Evolutionary conservation across 2,797 vertebrate species (phyloP).

Genomic region (Cephalopachus bancanus): DNA sequence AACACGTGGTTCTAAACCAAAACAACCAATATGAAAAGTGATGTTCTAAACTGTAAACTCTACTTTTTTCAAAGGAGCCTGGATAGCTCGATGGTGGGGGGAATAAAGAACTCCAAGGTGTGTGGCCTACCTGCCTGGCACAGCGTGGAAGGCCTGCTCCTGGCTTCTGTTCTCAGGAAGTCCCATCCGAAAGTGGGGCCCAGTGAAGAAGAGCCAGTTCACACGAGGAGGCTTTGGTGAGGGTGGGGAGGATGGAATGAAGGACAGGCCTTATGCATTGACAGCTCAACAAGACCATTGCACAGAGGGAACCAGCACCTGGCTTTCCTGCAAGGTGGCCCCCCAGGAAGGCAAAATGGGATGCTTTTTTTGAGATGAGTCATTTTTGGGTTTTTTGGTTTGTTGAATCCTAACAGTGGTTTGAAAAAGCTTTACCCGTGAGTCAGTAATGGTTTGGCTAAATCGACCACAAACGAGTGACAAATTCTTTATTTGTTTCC

Average conservation of each 20-base stretch:
- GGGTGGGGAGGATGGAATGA: background rate
- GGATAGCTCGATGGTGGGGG: background rate
- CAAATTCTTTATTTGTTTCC: conserved; percentile 54
- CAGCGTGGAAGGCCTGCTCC: background rate
- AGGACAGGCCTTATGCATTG: background rate
- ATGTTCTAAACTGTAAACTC: background rate
- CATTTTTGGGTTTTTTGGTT: background rate
- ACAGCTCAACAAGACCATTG: background rate
- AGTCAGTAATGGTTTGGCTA: conserved; percentile 38
- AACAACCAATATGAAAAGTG: background rate
- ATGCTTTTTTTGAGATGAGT: background rate
- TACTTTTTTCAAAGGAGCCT: background rate
- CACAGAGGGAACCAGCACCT: background rate
- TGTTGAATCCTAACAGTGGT: conserved; percentile 47
- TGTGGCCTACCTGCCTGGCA: background rate
- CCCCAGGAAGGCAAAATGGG: background rate
- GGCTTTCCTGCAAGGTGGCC: background rate
- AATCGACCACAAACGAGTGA: background rate
- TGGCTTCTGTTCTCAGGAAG: background rate
- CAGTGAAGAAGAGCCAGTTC: background rate
- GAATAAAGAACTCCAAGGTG: background rate
- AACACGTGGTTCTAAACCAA: background rate
- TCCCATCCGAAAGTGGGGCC: background rate
- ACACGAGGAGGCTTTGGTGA: no score
- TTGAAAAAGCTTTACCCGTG: conserved; percentile 29